Evolutionary conservation across 2,113 vertebrate genomes (phyloP), one percentile per base, ranked within the genome.

Genomic region (Rhinogobius similis): DNA sequence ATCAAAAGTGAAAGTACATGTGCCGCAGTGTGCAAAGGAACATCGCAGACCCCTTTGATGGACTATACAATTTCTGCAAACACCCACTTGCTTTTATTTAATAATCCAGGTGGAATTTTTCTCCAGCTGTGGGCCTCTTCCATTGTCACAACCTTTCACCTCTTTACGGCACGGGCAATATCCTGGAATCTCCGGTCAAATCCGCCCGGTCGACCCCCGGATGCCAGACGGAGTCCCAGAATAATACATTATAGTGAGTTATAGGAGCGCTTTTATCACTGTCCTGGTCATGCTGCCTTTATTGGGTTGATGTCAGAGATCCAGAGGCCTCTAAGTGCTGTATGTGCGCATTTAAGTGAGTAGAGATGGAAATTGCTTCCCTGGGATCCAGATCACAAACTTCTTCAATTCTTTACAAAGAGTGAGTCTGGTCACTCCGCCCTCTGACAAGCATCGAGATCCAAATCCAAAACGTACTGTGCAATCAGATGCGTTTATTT

Each of bases 271-370:
- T 83, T 77, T 76, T 75, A 76, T 82, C 82, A 74, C 73, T 21
- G 24, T 78, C 75, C 69, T 81, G 56, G 66, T 82, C 75, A 61
- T 81, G 65, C 64, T 79, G 72, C 76, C 76, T 86, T 85, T 74
- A 82, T 64, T 76, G 73, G 76, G 76, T 75, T 75, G 71, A 75
- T 87, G 77, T 81, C 75, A 81, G 16, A 69, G 61, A 56, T 70
- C 86, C 87, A 92, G 82, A 88, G 90, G 87, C 81, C 41, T 82
- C 21, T 20, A 76, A 75, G 82, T 85, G 78, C 84, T 87, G 68
- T 70, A 65, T 78, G 82, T 84, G 32, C 5, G 26, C 73, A 82
- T 79, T 79, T 56, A 46, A 26, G 26, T 27, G 24, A 18, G 26
- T 8, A 20, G 26, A 29, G 26, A 29, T 50, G 46, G 20, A 10